Evolutionary conservation across 2,113 vertebrate genomes (phyloP).

Genomic region (Brachyistius frenatus): DNA sequence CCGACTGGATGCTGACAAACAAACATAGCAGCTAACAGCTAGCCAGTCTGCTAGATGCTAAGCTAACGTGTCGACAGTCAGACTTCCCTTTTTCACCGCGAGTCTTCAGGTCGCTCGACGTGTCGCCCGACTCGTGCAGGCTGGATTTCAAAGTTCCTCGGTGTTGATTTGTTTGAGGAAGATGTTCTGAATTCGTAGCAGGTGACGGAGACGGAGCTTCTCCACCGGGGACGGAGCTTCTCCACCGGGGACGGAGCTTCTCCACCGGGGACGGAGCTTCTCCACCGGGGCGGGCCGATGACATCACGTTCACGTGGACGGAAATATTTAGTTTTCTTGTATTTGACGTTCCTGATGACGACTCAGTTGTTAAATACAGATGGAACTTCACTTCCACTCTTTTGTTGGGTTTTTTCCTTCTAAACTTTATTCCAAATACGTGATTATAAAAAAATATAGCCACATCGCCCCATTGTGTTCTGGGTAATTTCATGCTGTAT

Average conservation of each 20-base stretch:
- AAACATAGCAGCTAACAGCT: background rate
- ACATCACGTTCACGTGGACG: no score
- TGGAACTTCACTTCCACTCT: no score
- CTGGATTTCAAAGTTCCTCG: background rate
- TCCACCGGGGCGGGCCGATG: background rate
- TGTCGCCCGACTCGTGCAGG: background rate
- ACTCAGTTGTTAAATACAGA: no score
- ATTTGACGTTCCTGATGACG: no score
- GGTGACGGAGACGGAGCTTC: background rate
- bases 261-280: conserved; percentile 24
- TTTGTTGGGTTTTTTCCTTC: no score
- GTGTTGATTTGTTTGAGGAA: background rate
- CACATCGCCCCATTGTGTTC: no score
- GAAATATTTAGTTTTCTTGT: no score
- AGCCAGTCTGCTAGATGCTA: conserved; percentile 22
- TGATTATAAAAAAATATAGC: no score
- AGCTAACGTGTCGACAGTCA: conserved; percentile 12
- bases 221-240: conserved; percentile 8
- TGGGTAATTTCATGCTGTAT: no score
- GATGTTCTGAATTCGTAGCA: background rate
- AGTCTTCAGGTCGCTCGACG: background rate
- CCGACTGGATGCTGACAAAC: no score
- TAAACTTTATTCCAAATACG: no score
- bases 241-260: conserved; percentile 24
- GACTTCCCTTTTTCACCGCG: background rate